phyloP scores from a whole-genome alignment of 1,140 invertebrate genomes.

The Plutomurus gul region DNA sequence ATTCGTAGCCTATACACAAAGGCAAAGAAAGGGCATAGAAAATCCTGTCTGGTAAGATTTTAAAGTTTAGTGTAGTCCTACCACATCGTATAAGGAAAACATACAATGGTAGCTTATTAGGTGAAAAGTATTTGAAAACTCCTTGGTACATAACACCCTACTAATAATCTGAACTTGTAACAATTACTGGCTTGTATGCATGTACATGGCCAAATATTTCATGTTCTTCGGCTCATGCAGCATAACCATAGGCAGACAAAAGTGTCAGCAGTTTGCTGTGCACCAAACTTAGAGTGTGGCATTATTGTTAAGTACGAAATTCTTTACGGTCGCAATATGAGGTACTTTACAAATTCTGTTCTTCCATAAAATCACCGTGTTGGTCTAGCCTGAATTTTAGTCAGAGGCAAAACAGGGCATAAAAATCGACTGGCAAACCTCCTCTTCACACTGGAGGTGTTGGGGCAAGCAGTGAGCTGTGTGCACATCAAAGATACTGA shows the following conservation, averaged over 20 bases:
- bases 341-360: neutral
- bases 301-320: neutral
- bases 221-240: too few species aligned
- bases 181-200: neutral
- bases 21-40: constrained; percentile 16
- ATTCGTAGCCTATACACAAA: neutral
- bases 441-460: neutral
- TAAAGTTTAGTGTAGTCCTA: neutral
- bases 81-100: constrained; percentile 2
- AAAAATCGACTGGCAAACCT: neutral
- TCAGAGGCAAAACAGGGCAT: neutral
- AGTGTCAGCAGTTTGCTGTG: neutral
- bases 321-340: neutral
- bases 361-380: neutral
- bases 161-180: neutral
- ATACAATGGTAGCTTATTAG: constrained; percentile 6
- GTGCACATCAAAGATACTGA: neutral
- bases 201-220: neutral
- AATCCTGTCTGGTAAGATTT: neutral
- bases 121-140: constrained; percentile 22
- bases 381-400: neutral
- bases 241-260: too few species aligned
- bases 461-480: neutral
- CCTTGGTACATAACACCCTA: neutral
- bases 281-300: neutral